A percentile compares a stretch with the other conserved stretches of the same genome.
phyloP scores from a whole-genome alignment of 2,113 vertebrate species.

The Entelurus aequoreus region DNA sequence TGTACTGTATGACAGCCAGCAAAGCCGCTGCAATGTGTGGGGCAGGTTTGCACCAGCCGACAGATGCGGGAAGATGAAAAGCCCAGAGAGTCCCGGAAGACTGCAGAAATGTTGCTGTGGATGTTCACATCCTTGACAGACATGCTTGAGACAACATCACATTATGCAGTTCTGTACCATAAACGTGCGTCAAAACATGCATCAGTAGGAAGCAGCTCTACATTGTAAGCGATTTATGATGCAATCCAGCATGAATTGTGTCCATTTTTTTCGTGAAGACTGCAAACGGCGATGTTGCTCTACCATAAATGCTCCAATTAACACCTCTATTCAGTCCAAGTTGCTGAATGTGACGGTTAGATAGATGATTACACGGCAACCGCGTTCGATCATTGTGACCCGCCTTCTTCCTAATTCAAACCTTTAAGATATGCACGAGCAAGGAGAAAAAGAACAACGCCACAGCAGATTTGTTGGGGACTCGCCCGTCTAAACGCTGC shows the following conservation, averaged over 20 bases:
- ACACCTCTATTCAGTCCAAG: too few species aligned
- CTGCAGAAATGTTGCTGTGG: constrained; percentile 29
- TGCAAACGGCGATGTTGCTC: too few species aligned
- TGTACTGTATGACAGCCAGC: neutral
- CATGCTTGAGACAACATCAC: constrained; percentile 26
- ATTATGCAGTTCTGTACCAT: constrained; percentile 20
- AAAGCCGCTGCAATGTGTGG: constrained; percentile 17
- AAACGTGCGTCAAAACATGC: constrained; percentile 24
- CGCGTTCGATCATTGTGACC: too few species aligned
- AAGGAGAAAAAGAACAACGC: too few species aligned
- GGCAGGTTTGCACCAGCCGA: constrained; percentile 31
- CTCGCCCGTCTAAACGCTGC: too few species aligned
- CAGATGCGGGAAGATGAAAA: constrained; percentile 39
- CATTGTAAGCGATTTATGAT: constrained; percentile 6
- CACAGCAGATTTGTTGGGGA: too few species aligned
- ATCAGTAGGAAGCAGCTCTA: constrained; percentile 20
- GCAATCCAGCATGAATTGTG: neutral
- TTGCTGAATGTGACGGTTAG: too few species aligned
- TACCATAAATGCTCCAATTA: too few species aligned
- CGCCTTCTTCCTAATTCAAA: too few species aligned
- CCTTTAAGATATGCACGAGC: too few species aligned
- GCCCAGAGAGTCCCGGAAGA: constrained; percentile 27
- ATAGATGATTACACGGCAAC: too few species aligned
- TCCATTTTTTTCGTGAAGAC: neutral
- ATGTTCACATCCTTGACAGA: constrained; percentile 26